These are phyloP conservation scores for Teleopsis dalmanni DNA, from an alignment of 1,140 invertebrate genomes.

Conservation along the genomic window DNA sequence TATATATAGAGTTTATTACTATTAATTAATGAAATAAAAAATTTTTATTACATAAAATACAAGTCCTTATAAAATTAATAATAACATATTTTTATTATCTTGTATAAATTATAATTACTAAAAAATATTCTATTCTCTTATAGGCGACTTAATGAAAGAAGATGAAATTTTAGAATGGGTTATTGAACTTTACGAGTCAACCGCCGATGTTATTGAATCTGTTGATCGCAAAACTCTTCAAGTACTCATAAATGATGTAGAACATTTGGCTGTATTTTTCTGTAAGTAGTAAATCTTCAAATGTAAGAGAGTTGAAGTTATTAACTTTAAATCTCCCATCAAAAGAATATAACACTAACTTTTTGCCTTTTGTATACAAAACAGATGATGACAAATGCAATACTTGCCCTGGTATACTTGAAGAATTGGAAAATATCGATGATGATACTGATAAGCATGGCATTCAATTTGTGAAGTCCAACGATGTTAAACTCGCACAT, in stretches of 20 bases:
- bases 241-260: constrained; percentile 80
- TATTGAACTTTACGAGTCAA: constrained; percentile 71
- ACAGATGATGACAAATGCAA: constrained; percentile 77
- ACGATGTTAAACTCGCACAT: constrained; percentile 79
- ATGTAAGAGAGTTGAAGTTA: background rate
- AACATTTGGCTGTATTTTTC: constrained; percentile 87
- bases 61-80: too few relatives aligned
- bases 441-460: constrained; percentile 88
- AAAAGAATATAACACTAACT: background rate
- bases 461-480: constrained; percentile 90
- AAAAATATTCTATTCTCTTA: background rate
- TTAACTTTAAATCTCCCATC: background rate
- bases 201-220: constrained; percentile 83
- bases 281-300: constrained; percentile 55
- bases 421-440: constrained; percentile 88
- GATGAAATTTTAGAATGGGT: constrained; percentile 87
- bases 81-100: too few relatives aligned
- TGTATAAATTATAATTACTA: too few relatives aligned
- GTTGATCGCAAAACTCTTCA: constrained; percentile 85
- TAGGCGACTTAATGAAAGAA: constrained; percentile 81
- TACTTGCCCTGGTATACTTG: constrained; percentile 71
- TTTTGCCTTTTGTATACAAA: constrained; percentile 1
- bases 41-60: too few relatives aligned
- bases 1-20: too few relatives aligned
- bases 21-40: too few relatives aligned